Evolutionary conservation across 2,797 vertebrate genomes (phyloP).

Genomic region (Falco novaeseelandiae): DNA sequence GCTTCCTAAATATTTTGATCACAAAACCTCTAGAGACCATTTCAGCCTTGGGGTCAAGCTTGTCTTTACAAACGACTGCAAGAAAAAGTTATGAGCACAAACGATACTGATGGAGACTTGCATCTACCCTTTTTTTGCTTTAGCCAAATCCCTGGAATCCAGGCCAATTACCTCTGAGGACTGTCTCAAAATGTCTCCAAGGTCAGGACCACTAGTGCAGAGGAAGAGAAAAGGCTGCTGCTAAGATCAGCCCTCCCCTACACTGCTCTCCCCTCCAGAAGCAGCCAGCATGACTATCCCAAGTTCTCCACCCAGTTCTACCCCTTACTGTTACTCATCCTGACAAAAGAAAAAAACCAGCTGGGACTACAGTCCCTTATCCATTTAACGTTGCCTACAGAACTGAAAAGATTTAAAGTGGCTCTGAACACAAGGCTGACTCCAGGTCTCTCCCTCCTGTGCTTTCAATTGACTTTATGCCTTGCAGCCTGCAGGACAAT

Average conservation of each 20-base stretch:
- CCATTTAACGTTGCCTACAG: slow-evolving; percentile 25
- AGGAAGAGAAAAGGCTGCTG: not conserved
- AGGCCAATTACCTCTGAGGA: not conserved
- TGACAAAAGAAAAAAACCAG: not conserved
- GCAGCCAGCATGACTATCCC: not conserved
- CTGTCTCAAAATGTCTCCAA: not conserved
- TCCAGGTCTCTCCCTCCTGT: not conserved
- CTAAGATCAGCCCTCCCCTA: not conserved
- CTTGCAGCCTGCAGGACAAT: slow-evolving; percentile 22
- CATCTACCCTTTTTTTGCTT: not conserved
- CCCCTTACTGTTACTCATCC: not conserved
- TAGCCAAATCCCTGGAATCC: not conserved
- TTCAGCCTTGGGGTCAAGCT: not conserved
- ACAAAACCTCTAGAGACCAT: not conserved
- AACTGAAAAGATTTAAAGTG: not conserved
- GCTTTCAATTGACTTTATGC: not conserved
- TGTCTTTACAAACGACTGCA: not conserved
- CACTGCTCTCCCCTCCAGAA: not conserved
- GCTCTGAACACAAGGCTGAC: not conserved
- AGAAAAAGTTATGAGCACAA: not conserved
- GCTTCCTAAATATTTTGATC: not conserved
- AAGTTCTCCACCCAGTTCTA: not conserved
- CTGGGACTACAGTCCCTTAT: not conserved
- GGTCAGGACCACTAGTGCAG: not conserved
- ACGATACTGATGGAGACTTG: not conserved